Percentiles rank a stretch among this genome's conserved stretches.
Evolutionary conservation across 2,888 invertebrate species (phyloP).

Genomic region (Sarcophaga carnaria): DNA sequence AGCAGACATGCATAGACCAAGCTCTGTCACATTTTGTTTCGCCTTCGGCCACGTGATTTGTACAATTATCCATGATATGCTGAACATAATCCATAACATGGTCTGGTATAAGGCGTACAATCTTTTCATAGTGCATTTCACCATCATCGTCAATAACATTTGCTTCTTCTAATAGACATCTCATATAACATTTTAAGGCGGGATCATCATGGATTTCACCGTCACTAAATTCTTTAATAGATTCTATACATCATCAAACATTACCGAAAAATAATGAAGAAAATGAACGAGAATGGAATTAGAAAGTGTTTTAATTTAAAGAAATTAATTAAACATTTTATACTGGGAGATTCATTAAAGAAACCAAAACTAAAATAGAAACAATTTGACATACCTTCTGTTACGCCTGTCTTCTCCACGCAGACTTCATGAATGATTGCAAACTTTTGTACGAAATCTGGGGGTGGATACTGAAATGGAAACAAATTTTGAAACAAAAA

Average conservation of each 20-base stretch:
- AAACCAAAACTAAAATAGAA: background rate
- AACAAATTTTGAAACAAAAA: slow-evolving; percentile 46
- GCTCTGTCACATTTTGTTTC: slow-evolving; percentile 75
- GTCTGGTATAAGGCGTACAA: slow-evolving; percentile 72
- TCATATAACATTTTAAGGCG: slow-evolving; percentile 77
- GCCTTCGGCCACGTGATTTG: slow-evolving; percentile 73
- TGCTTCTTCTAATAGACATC: slow-evolving; percentile 75
- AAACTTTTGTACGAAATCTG: slow-evolving; percentile 70
- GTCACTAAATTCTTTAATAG: slow-evolving; percentile 76
- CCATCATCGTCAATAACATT: slow-evolving; percentile 75
- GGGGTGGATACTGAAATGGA: slow-evolving; percentile 74
- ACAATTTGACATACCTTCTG: slow-evolving; percentile 55
- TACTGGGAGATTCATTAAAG: background rate
- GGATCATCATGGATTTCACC: slow-evolving; percentile 76
- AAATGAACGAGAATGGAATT: background rate
- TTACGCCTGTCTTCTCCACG: slow-evolving; percentile 72
- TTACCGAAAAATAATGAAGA: background rate
- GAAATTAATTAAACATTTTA: slow-evolving; percentile 11
- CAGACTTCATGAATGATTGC: slow-evolving; percentile 73
- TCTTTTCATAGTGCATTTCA: slow-evolving; percentile 75
- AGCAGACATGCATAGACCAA: slow-evolving; percentile 77
- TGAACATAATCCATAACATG: slow-evolving; percentile 72
- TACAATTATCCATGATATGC: slow-evolving; percentile 74
- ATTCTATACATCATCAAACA: slow-evolving; percentile 62
- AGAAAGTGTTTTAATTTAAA: slow-evolving; percentile 3